Conservation (phyloP, 2,113 vertebrate species). For the Noctilio leporinus region DNA sequence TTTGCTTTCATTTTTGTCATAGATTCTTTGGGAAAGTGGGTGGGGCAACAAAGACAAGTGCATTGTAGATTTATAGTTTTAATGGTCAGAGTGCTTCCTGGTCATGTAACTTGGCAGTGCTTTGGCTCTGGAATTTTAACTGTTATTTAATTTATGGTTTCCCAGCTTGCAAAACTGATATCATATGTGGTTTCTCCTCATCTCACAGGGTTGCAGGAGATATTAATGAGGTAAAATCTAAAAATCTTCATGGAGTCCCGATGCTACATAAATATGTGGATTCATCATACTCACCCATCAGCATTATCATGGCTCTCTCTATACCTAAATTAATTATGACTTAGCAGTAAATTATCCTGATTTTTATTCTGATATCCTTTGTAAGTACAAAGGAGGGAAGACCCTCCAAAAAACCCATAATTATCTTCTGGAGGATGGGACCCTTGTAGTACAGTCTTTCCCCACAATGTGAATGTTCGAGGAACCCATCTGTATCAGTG, state of each 20-base stretch:
- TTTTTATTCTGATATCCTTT: neutral
- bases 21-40: neutral
- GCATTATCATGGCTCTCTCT: neutral
- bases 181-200: neutral
- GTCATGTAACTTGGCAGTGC: neutral
- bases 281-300: neutral
- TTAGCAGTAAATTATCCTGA: neutral
- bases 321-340: neutral
- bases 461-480: too few relatives aligned
- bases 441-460: too few relatives aligned
- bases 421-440: too few relatives aligned
- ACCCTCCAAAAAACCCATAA: too few relatives aligned
- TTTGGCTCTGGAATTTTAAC: conserved; percentile 6
- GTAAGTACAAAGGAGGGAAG: neutral
- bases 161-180: neutral
- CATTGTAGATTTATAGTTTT: neutral
- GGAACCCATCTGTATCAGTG: too few relatives aligned
- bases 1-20: neutral
- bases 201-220: neutral
- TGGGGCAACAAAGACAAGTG: neutral
- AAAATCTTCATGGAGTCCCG: neutral
- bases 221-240: neutral
- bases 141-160: conserved; percentile 16
- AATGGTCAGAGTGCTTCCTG: neutral
- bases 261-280: neutral